Conservation (phyloP, 2,113 vertebrate genomes). For the Egretta garzetta region DNA sequence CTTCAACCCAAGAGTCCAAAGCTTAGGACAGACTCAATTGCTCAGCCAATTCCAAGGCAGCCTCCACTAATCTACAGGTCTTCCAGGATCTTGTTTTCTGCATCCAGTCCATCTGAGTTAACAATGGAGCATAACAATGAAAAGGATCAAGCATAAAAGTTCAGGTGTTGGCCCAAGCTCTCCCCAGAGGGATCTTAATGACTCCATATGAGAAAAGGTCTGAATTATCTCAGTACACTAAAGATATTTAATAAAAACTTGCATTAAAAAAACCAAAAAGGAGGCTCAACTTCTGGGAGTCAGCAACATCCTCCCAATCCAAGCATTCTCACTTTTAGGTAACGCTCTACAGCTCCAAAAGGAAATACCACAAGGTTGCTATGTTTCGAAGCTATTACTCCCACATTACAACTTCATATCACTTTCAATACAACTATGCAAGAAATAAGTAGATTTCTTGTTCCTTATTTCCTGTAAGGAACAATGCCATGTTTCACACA, state of each 20-base stretch:
- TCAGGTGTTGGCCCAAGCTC: neutral
- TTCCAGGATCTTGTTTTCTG: neutral
- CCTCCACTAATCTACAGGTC: fast-evolving
- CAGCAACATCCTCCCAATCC: conserved; percentile 8
- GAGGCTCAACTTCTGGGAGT: neutral
- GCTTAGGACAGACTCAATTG: neutral
- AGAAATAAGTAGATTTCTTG: conserved; percentile 54
- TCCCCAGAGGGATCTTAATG: neutral
- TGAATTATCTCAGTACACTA: neutral
- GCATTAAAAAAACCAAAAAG: neutral
- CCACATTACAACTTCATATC: conserved; percentile 40
- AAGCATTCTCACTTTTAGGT: neutral
- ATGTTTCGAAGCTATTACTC: conserved; percentile 30
- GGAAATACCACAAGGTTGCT: conserved; percentile 57
- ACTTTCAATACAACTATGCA: conserved; percentile 1
- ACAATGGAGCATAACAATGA: neutral
- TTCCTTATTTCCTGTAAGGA: conserved; percentile 68
- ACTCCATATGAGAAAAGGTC: neutral
- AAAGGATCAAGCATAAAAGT: neutral
- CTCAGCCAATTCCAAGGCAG: neutral
- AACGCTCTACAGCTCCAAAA: conserved; percentile 3
- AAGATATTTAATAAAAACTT: conserved; percentile 40
- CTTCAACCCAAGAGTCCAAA: neutral
- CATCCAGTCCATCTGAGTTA: neutral
- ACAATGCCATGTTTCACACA: conserved; percentile 64